These are phyloP conservation scores for Burhinus oedicnemus DNA, from an alignment of 2,113 vertebrate genomes.

Conservation along the genomic window DNA sequence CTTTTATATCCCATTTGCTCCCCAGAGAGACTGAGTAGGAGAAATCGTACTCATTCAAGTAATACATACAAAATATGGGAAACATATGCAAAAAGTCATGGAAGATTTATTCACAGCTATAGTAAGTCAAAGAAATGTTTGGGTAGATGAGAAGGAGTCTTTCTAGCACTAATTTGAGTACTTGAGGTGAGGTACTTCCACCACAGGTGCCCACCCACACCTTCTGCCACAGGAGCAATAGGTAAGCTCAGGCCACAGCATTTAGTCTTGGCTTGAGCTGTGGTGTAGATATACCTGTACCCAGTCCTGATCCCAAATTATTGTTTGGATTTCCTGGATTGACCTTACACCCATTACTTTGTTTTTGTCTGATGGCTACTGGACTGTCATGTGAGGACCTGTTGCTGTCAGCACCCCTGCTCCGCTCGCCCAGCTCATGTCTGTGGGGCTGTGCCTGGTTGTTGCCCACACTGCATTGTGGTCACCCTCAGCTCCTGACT, in stretches of 20 bases:
- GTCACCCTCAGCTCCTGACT: not conserved
- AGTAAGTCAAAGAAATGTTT: not conserved
- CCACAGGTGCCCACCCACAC: not conserved
- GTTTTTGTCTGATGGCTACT: not conserved
- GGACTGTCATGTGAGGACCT: rapidly evolving
- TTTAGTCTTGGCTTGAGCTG: not conserved
- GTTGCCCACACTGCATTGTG: too few relatives aligned
- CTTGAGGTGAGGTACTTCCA: not conserved
- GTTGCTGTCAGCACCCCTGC: not conserved
- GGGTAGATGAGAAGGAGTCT: not conserved
- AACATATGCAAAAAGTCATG: not conserved
- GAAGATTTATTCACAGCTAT: not conserved
- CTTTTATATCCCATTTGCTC: not conserved
- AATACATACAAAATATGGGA: not conserved
- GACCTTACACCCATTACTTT: not conserved
- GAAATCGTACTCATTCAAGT: not conserved
- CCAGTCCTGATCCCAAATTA: not conserved
- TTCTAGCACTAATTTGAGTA: not conserved
- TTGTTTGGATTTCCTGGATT: not conserved
- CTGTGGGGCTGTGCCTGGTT: not conserved
- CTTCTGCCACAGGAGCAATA: not conserved
- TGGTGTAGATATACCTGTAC: not conserved
- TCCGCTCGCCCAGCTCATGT: too few relatives aligned
- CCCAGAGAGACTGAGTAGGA: not conserved
- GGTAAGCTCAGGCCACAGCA: not conserved